Conservation (phyloP, 1,140 invertebrate genomes). For the Stegodyphus dumicola region DNA sequence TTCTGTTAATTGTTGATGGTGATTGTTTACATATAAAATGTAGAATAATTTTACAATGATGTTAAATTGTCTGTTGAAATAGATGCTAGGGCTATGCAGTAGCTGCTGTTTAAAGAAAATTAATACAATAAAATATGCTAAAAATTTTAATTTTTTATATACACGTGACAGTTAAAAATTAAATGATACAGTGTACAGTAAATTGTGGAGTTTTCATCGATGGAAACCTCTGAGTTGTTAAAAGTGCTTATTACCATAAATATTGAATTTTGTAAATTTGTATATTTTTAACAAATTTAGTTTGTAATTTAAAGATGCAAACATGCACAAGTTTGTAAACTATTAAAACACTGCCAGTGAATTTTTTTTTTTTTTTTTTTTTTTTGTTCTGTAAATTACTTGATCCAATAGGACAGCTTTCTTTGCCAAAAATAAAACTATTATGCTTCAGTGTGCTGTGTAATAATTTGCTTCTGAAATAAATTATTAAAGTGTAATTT, state of each 20-base stretch:
- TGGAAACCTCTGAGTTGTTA: conserved; percentile 7
- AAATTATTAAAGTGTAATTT: no score
- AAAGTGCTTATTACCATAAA: conserved; percentile 23
- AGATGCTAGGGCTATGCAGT: conserved; percentile 51
- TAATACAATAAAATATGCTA: conserved; percentile 3
- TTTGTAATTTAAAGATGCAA: conserved; percentile 22
- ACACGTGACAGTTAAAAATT: conserved; percentile 21
- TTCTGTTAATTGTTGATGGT: conserved; percentile 19
- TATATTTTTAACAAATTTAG: conserved; percentile 38
- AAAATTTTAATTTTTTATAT: conserved; percentile 45
- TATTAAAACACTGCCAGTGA: conserved; percentile 53
- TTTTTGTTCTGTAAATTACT: conserved; percentile 33
- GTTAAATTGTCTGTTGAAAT: conserved; percentile 51
- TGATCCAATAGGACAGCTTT: conserved; percentile 17
- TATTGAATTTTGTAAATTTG: conserved; percentile 34
- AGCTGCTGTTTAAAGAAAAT: conserved; percentile 41
- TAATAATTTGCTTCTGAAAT: no score
- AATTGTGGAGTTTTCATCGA: conserved; percentile 33
- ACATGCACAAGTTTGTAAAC: conserved; percentile 36
- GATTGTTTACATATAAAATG: conserved; percentile 26
- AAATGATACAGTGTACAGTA: conserved; percentile 30
- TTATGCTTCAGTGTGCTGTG: conserved; percentile 17
- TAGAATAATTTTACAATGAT: conserved; percentile 41
- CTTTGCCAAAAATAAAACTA: conserved; percentile 55
- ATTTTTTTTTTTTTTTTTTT: no score